A percentile compares a stretch with the other conserved stretches of the same genome.
Evolutionary conservation across 2,888 invertebrate species (phyloP).

Genomic region (Phyllotreta cruciferae): DNA sequence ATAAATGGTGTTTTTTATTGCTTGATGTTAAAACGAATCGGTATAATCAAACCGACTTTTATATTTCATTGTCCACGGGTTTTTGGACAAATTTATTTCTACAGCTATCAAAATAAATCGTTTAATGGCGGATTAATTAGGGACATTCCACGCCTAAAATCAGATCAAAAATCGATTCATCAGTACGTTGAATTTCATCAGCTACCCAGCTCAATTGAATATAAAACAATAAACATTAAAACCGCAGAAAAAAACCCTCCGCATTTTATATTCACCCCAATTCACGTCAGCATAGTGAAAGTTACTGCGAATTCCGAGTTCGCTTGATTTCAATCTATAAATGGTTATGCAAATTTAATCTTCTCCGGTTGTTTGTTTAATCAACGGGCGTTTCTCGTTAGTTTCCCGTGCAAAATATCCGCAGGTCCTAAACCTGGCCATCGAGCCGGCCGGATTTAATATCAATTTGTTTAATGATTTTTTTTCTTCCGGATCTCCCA

Average conservation of each 20-base stretch:
- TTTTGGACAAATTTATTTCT: too few relatives aligned
- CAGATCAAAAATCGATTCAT: conserved; percentile 8
- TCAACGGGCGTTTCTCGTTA: conserved; percentile 11
- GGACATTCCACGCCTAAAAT: too few relatives aligned
- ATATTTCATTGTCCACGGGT: too few relatives aligned
- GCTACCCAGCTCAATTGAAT: conserved; percentile 11
- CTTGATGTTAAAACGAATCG: too few relatives aligned
- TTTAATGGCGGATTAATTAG: neutral
- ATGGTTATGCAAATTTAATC: conserved; percentile 36
- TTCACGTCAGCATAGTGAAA: neutral
- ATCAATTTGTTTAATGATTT: neutral
- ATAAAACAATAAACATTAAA: conserved; percentile 18
- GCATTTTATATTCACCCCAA: conserved; percentile 14
- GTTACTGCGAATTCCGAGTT: conserved; percentile 2
- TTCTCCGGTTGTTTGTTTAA: conserved; percentile 24
- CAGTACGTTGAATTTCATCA: neutral
- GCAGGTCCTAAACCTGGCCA: neutral
- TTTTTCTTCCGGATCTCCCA: too few relatives aligned
- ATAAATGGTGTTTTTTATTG: neutral
- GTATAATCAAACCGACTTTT: neutral
- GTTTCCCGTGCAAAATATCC: neutral
- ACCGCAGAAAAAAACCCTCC: conserved; percentile 8
- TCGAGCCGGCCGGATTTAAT: neutral
- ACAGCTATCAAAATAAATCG: too few relatives aligned
- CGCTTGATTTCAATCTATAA: conserved; percentile 33